A percentile compares a stretch with the other conserved stretches of the same genome.
phyloP scores from a whole-genome alignment of 2,797 vertebrate genomes.

The Hapalemur alaotrensis region DNA sequence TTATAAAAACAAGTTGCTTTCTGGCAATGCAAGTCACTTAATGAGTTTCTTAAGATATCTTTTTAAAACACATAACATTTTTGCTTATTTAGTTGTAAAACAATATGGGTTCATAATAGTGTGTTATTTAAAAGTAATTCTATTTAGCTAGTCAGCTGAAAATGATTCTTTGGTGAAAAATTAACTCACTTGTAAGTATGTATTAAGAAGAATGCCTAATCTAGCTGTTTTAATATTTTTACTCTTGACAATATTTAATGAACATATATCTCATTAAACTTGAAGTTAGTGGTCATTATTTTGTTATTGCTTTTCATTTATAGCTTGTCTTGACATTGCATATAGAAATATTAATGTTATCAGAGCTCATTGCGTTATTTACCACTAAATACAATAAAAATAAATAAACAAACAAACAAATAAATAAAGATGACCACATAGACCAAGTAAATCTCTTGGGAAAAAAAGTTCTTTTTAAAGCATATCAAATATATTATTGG shows the following conservation, averaged over 20 bases:
- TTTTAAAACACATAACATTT: slow-evolving; percentile 51
- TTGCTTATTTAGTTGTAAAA: slow-evolving; percentile 42
- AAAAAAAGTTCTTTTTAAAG: not conserved
- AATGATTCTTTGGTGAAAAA: slow-evolving; percentile 56
- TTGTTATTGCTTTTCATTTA: slow-evolving; percentile 37
- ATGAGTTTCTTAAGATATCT: slow-evolving; percentile 37
- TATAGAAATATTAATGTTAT: slow-evolving; percentile 58
- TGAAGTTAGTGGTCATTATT: slow-evolving; percentile 22
- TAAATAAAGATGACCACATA: not conserved
- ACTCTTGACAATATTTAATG: slow-evolving; percentile 54
- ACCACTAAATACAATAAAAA: slow-evolving; percentile 28
- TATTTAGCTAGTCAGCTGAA: slow-evolving; percentile 54
- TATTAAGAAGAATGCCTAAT: slow-evolving; percentile 42
- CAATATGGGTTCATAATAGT: not conserved
- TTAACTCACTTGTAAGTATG: slow-evolving; percentile 55
- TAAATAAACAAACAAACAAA: not conserved
- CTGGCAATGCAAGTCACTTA: not conserved
- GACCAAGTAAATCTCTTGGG: slow-evolving; percentile 38
- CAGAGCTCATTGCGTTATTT: slow-evolving; percentile 26
- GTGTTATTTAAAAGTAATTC: slow-evolving; percentile 54
- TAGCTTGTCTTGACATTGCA: slow-evolving; percentile 14
- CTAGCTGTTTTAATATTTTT: slow-evolving; percentile 65
- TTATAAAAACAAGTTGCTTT: slow-evolving; percentile 1
- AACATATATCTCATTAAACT: slow-evolving; percentile 62
- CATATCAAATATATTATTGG: not conserved